A percentile compares a stretch with the other conserved stretches of the same genome.
Conservation (phyloP, 2,113 vertebrate genomes). For the Cariama cristata region DNA sequence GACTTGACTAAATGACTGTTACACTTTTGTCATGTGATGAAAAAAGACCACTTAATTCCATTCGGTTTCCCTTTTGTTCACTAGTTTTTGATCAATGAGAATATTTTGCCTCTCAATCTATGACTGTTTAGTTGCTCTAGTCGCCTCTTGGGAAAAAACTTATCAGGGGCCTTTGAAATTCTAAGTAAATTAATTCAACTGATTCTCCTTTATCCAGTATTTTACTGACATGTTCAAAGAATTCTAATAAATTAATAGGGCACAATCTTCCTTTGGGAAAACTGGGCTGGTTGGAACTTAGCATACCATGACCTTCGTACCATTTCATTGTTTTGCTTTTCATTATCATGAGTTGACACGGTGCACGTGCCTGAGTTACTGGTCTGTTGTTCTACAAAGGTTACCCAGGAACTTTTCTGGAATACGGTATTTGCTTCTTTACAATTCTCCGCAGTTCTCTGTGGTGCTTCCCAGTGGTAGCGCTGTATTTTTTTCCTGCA, state of each 20-base stretch:
- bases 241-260: neutral
- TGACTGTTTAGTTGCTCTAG: neutral
- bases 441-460: neutral
- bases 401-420: neutral
- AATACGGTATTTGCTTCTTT: neutral
- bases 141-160: neutral
- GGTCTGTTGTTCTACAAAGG: neutral
- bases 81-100: neutral
- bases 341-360: neutral
- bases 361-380: neutral
- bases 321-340: constrained; percentile 7
- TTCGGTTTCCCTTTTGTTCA: neutral
- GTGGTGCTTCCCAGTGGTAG: neutral
- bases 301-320: neutral
- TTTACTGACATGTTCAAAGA: neutral
- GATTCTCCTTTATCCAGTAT: neutral
- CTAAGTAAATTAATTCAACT: neutral
- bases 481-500: neutral
- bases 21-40: neutral
- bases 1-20: neutral
- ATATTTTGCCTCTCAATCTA: neutral
- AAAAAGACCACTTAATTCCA: neutral
- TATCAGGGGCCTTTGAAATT: neutral
- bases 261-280: neutral
- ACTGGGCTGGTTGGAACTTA: neutral